Evolutionary conservation across 23 tunicate genomes (phyloP).

Genomic region (Phallusia fumigata): DNA sequence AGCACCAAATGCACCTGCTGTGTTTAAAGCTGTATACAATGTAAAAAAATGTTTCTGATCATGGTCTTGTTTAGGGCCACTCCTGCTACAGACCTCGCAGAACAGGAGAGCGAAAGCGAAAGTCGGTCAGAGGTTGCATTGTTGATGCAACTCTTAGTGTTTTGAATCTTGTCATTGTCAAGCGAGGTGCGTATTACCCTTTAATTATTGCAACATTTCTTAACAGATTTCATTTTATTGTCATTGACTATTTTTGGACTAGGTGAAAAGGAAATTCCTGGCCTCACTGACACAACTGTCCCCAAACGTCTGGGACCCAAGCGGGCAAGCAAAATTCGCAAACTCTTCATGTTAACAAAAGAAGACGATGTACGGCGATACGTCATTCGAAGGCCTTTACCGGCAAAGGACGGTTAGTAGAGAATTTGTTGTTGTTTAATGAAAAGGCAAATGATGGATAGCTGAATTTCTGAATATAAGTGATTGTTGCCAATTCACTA

Average conservation of each 20-base stretch:
- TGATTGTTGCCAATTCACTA: constrained; percentile 16
- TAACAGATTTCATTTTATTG: not conserved
- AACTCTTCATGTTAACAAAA: constrained; percentile 70
- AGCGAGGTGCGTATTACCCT: constrained; percentile 45
- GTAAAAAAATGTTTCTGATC: not conserved
- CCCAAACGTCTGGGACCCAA: constrained; percentile 97
- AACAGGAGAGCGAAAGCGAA: constrained; percentile 93
- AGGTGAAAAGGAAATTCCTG: constrained; percentile 93
- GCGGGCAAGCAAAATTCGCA: constrained; percentile 95
- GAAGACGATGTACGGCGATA: constrained; percentile 90
- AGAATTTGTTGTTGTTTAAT: not conserved
- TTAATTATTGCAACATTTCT: not conserved
- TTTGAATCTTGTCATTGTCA: constrained; percentile 79
- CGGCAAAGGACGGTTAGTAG: constrained; percentile 74
- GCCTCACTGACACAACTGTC: constrained; percentile 78
- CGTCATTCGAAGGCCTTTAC: constrained; percentile 70
- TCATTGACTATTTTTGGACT: not conserved
- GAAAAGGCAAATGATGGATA: constrained; percentile 46
- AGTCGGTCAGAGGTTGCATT: constrained; percentile 99
- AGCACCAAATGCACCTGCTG: too few relatives aligned
- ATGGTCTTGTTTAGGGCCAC: constrained; percentile 56
- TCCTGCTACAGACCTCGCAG: constrained; percentile 90
- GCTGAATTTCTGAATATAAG: not conserved
- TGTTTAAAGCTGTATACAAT: not conserved
- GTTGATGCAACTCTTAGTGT: constrained; percentile 85